Evolutionary conservation across 2,113 vertebrate genomes (phyloP).

Genomic region (Pterocles orientalis): DNA sequence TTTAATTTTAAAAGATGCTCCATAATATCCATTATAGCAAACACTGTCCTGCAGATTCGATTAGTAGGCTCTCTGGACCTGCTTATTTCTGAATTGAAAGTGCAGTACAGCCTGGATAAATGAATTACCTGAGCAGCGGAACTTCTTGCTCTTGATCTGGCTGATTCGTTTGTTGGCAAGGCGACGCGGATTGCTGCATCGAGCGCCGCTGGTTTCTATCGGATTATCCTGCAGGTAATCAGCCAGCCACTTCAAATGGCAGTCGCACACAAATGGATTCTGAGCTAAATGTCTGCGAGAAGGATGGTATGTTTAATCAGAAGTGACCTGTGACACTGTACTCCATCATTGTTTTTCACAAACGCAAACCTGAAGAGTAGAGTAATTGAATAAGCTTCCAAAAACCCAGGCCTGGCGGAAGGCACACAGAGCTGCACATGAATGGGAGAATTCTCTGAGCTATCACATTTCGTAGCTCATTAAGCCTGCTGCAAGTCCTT

Average conservation of each 20-base stretch:
- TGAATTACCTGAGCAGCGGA: constrained; percentile 98
- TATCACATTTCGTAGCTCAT: constrained; percentile 12
- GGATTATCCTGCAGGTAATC: constrained; percentile 99
- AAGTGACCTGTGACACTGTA: constrained; percentile 50
- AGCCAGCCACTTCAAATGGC: constrained; percentile 98
- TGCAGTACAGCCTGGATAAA: constrained; percentile 67
- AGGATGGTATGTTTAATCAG: constrained; percentile 68
- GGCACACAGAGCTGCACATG: neutral
- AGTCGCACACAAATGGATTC: constrained; percentile 99
- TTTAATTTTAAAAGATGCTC: constrained; percentile 80
- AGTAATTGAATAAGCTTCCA: constrained; percentile 55
- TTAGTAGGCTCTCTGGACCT: constrained; percentile 76
- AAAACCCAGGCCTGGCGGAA: constrained; percentile 35
- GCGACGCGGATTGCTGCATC: constrained; percentile 95
- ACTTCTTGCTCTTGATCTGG: constrained; percentile 99
- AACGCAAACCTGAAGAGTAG: neutral
- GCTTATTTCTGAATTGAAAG: constrained; percentile 63
- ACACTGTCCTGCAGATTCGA: constrained; percentile 77
- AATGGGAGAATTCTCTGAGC: constrained; percentile 18
- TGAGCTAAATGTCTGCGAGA: constrained; percentile 93
- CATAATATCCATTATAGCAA: constrained; percentile 76
- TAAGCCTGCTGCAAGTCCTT: neutral
- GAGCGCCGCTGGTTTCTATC: constrained; percentile 97
- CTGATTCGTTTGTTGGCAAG: constrained; percentile 99
- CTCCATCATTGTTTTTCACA: constrained; percentile 12